These are phyloP conservation scores for Tragelaphus scriptus DNA, from an alignment of 2,113 vertebrate species.

Conservation along the genomic window DNA sequence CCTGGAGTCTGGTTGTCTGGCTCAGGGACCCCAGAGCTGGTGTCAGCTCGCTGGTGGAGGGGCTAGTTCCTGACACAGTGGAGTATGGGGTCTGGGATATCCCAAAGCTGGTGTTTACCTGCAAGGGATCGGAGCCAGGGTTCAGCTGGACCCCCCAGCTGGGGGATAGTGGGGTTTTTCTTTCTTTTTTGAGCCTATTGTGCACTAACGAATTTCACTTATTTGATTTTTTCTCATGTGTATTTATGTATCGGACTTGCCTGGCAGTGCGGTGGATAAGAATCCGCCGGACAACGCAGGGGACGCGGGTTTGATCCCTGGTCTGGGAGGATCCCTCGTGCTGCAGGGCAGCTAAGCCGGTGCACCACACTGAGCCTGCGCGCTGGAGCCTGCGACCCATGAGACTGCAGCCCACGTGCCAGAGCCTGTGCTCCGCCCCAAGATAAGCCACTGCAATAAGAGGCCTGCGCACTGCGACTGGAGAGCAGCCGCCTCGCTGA, in stretches of 20 bases:
- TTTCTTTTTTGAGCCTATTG: not conserved
- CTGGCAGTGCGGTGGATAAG: not conserved
- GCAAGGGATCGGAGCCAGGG: not conserved
- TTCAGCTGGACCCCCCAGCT: not conserved
- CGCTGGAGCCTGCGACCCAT: not conserved
- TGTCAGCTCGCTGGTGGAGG: not conserved
- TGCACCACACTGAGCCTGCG: not conserved
- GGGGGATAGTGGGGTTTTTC: not conserved
- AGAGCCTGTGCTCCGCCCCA: not conserved
- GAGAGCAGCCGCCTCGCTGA: not conserved
- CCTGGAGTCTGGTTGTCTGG: not conserved
- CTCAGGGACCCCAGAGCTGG: not conserved
- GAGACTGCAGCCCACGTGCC: not conserved
- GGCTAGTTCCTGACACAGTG: not conserved
- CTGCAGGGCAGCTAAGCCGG: not conserved
- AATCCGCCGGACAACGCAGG: not conserved
- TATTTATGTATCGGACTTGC: not conserved
- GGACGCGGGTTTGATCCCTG: not conserved
- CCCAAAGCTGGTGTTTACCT: not conserved
- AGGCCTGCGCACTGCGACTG: fast-evolving
- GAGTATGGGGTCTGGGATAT: not conserved
- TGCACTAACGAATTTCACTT: not conserved
- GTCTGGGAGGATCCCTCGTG: not conserved
- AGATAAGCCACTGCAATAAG: not conserved
- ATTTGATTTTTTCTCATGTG: not conserved